Evolutionary conservation across 2,888 invertebrate species (phyloP).

Genomic region (Lepidonotus clava): DNA sequence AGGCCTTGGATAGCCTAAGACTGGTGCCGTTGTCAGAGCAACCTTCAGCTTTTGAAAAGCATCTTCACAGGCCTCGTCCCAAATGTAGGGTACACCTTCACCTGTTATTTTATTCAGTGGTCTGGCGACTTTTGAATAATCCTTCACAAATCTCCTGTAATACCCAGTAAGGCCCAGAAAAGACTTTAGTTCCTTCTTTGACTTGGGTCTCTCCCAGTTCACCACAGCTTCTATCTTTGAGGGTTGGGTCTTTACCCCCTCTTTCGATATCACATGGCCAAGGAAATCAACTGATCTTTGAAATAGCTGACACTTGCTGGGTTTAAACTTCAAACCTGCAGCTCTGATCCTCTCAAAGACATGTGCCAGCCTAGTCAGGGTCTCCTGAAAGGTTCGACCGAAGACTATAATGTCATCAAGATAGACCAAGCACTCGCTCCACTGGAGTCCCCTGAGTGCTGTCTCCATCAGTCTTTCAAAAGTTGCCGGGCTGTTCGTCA

Average conservation of each 20-base stretch:
- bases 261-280: background rate
- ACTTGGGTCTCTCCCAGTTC: background rate
- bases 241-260: background rate
- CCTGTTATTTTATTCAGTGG: background rate
- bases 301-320: constrained; percentile 44
- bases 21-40: background rate
- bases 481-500: constrained; percentile 31
- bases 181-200: background rate
- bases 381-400: background rate
- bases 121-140: background rate
- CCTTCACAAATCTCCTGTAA: background rate
- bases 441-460: background rate
- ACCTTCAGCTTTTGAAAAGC: background rate
- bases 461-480: constrained; percentile 25
- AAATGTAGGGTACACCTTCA: background rate
- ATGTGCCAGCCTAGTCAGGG: background rate
- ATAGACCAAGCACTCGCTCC: background rate
- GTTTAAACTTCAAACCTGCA: background rate
- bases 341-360: background rate
- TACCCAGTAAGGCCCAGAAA: constrained; percentile 11
- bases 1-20: background rate
- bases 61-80: background rate
- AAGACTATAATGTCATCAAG: constrained; percentile 29
- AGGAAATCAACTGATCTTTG: background rate
- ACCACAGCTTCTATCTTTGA: background rate